Percentiles rank a stretch among this genome's conserved stretches.
Conservation (phyloP, 2,113 vertebrate genomes). For the Zapus hudsonius region DNA sequence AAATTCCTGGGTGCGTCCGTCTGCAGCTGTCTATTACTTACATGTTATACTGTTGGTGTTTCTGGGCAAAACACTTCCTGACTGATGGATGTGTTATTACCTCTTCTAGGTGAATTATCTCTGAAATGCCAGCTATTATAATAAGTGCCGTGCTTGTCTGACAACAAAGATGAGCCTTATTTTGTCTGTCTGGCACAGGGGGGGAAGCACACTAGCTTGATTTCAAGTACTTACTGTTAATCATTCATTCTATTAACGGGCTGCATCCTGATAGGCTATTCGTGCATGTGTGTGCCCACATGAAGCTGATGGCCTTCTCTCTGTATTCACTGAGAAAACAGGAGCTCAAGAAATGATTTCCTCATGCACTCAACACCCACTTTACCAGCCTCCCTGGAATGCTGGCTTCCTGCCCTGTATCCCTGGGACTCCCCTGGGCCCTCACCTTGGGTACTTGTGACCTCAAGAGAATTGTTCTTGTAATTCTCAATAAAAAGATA, state of each 20-base stretch:
- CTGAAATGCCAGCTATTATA: constrained; percentile 62
- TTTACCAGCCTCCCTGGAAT: neutral
- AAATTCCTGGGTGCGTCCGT: constrained; percentile 41
- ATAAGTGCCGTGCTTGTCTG: constrained; percentile 57
- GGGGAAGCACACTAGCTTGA: constrained; percentile 18
- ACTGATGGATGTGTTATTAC: constrained; percentile 72
- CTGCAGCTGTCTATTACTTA: constrained; percentile 50
- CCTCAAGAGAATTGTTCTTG: neutral
- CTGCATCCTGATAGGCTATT: neutral
- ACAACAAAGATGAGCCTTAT: constrained; percentile 49
- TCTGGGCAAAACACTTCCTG: neutral
- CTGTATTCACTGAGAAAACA: neutral
- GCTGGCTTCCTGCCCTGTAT: neutral
- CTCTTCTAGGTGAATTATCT: constrained; percentile 64
- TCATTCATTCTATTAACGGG: constrained; percentile 28
- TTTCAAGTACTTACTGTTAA: constrained; percentile 49
- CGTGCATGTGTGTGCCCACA: neutral
- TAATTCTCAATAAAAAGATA: neutral
- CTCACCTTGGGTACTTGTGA: neutral
- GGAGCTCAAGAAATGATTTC: neutral
- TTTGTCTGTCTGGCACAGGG: neutral
- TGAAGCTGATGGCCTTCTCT: neutral
- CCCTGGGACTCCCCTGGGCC: neutral
- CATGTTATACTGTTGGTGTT: neutral
- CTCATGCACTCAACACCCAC: neutral